Conservation (phyloP, 2,888 invertebrate species). For the Ceraclea dissimilis region DNA sequence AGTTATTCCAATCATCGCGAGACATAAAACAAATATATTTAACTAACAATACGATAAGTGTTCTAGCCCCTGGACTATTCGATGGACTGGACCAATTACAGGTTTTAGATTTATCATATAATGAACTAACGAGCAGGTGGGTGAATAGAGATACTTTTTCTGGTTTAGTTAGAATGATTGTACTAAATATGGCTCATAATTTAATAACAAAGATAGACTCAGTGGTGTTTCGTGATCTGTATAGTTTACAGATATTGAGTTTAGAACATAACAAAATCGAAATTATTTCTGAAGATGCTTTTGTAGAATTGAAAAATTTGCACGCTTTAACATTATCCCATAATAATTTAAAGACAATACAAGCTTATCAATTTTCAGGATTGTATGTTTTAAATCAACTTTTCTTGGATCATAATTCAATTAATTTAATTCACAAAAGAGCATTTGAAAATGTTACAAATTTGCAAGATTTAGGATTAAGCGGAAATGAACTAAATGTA, state of each 20-base stretch:
- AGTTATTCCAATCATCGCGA: constrained; percentile 60
- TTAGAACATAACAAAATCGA: constrained; percentile 65
- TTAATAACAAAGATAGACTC: constrained; percentile 59
- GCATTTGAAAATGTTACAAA: constrained; percentile 71
- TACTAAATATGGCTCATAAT: constrained; percentile 68
- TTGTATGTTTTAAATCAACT: constrained; percentile 66
- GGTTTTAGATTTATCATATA: constrained; percentile 62
- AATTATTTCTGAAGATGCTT: constrained; percentile 64
- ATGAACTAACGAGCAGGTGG: constrained; percentile 67
- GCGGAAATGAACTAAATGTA: constrained; percentile 60
- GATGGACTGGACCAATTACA: constrained; percentile 64
- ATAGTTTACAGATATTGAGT: constrained; percentile 67
- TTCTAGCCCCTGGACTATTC: constrained; percentile 66
- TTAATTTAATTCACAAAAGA: constrained; percentile 58
- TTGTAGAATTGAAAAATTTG: constrained; percentile 64
- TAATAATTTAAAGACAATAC: constrained; percentile 60
- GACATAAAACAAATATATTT: constrained; percentile 62
- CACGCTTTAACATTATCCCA: constrained; percentile 67
- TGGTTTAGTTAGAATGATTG: constrained; percentile 62
- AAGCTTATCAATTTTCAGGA: constrained; percentile 60
- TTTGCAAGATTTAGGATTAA: constrained; percentile 66
- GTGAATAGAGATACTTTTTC: constrained; percentile 68
- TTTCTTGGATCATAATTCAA: constrained; percentile 65
- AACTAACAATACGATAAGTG: constrained; percentile 68
- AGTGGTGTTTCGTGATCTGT: constrained; percentile 63